These are phyloP conservation scores for Lepus europaeus DNA, from an alignment of 2,113 vertebrate genomes.

Conservation along the genomic window DNA sequence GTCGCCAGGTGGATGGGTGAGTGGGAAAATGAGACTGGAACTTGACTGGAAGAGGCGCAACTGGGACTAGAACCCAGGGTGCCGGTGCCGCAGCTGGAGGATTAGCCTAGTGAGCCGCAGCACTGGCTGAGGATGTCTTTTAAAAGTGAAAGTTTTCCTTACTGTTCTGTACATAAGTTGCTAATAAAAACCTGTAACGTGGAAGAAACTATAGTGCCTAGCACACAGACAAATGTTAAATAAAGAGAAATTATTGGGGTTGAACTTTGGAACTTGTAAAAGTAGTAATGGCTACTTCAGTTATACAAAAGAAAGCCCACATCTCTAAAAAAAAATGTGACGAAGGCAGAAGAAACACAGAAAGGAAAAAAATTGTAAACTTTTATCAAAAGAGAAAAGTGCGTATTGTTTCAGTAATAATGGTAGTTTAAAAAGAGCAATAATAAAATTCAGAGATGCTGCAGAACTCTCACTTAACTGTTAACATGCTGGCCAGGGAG, in stretches of 20 bases:
- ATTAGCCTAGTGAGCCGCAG: too few relatives aligned
- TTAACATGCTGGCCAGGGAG: conserved; percentile 27
- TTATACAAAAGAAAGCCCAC: neutral
- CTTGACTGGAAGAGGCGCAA: too few relatives aligned
- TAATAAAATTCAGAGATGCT: conserved; percentile 57
- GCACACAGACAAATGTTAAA: conserved; percentile 34
- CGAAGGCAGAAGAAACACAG: conserved; percentile 9
- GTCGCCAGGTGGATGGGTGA: too few relatives aligned
- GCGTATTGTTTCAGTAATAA: conserved; percentile 49
- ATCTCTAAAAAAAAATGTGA: conserved; percentile 38
- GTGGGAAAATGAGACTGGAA: too few relatives aligned
- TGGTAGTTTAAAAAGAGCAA: conserved; percentile 16
- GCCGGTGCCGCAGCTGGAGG: too few relatives aligned
- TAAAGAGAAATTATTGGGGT: conserved; percentile 42
- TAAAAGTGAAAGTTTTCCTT: conserved; percentile 58
- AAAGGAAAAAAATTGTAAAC: neutral
- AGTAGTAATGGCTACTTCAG: neutral
- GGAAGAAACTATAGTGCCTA: neutral
- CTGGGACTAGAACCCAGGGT: too few relatives aligned
- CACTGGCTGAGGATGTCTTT: conserved; percentile 8
- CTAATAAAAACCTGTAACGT: conserved; percentile 17
- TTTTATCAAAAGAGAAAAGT: conserved; percentile 6
- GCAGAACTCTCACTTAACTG: conserved; percentile 59
- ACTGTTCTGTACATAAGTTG: conserved; percentile 45
- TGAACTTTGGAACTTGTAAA: conserved; percentile 44